Evolutionary conservation across 2,888 invertebrate species (phyloP).

Genomic region (Halictus ligatus): DNA sequence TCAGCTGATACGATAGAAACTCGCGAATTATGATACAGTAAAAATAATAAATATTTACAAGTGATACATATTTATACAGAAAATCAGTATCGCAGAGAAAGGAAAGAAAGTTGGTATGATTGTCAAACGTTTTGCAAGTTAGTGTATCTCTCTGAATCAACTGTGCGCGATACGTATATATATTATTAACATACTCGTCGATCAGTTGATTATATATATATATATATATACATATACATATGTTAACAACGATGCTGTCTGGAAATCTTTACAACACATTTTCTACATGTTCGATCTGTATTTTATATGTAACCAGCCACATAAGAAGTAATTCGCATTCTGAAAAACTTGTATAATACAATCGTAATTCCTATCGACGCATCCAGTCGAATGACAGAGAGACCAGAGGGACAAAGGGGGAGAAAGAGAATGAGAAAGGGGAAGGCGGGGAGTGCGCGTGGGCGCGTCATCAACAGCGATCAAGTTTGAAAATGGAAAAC

Average conservation of each 20-base stretch:
- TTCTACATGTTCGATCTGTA: background rate
- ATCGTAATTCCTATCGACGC: background rate
- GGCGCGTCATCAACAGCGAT: background rate
- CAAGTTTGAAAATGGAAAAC: conserved; percentile 46
- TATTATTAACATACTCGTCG: background rate
- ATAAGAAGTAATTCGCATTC: background rate
- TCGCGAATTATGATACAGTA: conserved; percentile 70
- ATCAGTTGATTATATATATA: background rate
- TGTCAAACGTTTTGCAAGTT: conserved; percentile 77
- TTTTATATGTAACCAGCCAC: background rate
- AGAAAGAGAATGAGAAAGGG: conserved; percentile 42
- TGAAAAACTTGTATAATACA: background rate
- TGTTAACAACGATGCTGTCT: background rate
- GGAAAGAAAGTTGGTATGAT: conserved; percentile 79
- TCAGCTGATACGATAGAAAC: conserved; percentile 70
- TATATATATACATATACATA: background rate
- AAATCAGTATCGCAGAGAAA: conserved; percentile 78
- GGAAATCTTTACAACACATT: background rate
- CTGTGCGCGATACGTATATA: background rate
- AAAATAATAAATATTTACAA: conserved; percentile 83
- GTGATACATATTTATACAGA: conserved; percentile 74
- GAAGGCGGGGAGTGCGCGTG: conserved; percentile 10
- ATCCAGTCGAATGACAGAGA: conserved; percentile 58
- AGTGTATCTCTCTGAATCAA: conserved; percentile 61
- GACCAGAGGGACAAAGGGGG: conserved; percentile 21